Conservation (phyloP, 64 coral and sea anemone genomes). For the Catalaphyllia jardinei region DNA sequence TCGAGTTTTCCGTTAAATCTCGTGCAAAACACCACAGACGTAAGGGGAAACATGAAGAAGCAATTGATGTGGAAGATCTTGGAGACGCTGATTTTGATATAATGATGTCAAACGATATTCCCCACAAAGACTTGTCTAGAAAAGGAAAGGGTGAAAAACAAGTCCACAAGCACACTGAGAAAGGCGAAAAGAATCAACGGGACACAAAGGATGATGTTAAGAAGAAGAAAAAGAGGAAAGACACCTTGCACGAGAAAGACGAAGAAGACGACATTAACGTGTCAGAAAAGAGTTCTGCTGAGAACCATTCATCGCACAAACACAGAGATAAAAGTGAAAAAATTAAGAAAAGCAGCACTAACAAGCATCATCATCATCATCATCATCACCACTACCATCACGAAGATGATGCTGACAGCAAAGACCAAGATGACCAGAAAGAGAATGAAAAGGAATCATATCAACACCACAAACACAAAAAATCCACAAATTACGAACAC, state of each 20-base stretch:
- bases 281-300: neutral
- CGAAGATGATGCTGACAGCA: slow-evolving; percentile 21
- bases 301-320: neutral
- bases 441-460: neutral
- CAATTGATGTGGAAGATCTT: slow-evolving; percentile 71
- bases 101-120: slow-evolving; percentile 91
- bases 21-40: slow-evolving; percentile 9
- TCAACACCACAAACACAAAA: neutral
- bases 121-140: slow-evolving; percentile 50
- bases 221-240: slow-evolving; percentile 23
- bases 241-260: neutral
- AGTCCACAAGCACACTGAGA: slow-evolving; percentile 25
- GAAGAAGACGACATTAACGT: neutral
- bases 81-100: slow-evolving; percentile 97
- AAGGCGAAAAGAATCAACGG: slow-evolving; percentile 40
- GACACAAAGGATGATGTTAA: slow-evolving; percentile 7
- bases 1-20: slow-evolving; percentile 50
- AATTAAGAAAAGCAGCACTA: slow-evolving; percentile 6
- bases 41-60: slow-evolving; percentile 23
- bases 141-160: slow-evolving; percentile 15
- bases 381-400: neutral
- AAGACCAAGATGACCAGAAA: neutral
- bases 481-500: neutral
- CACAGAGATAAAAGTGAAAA: slow-evolving; percentile 15
- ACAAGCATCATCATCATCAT: slow-evolving; percentile 19